These are phyloP conservation scores for Takifugu bimaculatus DNA, from an alignment of 2,113 vertebrate species.

Conservation along the genomic window DNA sequence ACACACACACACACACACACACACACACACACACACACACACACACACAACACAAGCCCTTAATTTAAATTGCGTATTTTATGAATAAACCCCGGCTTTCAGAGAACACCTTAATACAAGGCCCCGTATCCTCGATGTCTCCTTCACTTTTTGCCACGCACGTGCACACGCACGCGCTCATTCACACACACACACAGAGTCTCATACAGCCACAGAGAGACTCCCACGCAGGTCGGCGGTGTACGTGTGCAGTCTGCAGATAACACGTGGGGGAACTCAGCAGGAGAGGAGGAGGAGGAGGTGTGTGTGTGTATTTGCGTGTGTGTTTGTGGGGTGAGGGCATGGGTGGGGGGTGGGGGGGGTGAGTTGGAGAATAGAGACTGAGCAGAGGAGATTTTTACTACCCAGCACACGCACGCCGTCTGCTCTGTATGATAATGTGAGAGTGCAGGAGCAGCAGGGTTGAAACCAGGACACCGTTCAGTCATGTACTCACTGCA, in stretches of 20 bases:
- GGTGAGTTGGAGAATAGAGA: conserved; percentile 15
- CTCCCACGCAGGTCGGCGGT: conserved; percentile 61
- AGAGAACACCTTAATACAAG: conserved; percentile 27
- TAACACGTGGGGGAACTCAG: conserved; percentile 60
- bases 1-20: conserved; percentile 17
- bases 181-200: conserved; percentile 9
- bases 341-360: not conserved
- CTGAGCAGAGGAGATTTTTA: conserved; percentile 65
- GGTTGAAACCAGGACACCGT: conserved; percentile 69
- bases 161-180: not conserved
- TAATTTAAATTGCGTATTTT: conserved; percentile 26
- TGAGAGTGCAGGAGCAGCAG: conserved; percentile 54
- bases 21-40: conserved; percentile 11
- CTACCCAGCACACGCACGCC: conserved; percentile 73
- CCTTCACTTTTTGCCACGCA: conserved; percentile 42
- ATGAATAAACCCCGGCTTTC: conserved; percentile 19
- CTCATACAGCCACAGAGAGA: conserved; percentile 35
- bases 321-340: not conserved
- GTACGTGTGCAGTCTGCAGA: conserved; percentile 71
- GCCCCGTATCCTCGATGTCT: conserved; percentile 18
- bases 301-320: not conserved
- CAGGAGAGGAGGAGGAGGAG: conserved; percentile 46
- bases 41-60: conserved; percentile 14
- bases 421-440: conserved; percentile 79
- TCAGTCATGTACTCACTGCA: conserved; percentile 14